A percentile compares a stretch with the other conserved stretches of the same genome.
Conservation (phyloP, 2,113 vertebrate species). For the Nesoenas mayeri region DNA sequence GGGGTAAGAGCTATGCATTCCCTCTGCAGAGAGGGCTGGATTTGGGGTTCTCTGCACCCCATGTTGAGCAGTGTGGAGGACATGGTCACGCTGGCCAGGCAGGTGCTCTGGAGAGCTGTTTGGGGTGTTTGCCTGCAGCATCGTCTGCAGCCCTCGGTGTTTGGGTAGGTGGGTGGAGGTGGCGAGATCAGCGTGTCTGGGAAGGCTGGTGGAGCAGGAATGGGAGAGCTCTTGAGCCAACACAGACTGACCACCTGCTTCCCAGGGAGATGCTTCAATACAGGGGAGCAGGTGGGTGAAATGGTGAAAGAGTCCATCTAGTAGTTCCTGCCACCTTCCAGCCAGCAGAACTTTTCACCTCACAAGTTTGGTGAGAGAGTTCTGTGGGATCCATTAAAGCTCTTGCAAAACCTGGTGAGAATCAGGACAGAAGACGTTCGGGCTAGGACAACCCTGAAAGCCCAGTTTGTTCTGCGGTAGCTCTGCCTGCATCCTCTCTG, state of each 20-base stretch:
- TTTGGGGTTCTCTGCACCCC: not conserved
- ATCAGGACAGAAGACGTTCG: not conserved
- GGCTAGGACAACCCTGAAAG: not conserved
- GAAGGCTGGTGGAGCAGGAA: not conserved
- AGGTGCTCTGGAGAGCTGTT: not conserved
- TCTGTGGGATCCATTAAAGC: not conserved
- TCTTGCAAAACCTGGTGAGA: not conserved
- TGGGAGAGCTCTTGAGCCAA: not conserved
- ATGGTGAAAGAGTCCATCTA: not conserved
- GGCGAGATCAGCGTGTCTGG: not conserved
- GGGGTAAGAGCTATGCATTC: fast-evolving
- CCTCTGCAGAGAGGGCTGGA: not conserved
- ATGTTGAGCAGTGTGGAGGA: not conserved
- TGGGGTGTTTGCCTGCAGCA: not conserved
- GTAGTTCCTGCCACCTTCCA: not conserved
- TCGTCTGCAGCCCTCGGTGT: not conserved
- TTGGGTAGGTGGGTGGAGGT: not conserved
- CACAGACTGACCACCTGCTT: not conserved
- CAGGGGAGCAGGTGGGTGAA: not conserved
- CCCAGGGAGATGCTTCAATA: not conserved
- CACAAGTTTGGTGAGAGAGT: fast-evolving
- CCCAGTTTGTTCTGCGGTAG: fast-evolving
- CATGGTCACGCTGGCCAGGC: not conserved
- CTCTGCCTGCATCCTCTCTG: not conserved
- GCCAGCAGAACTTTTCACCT: not conserved